Evolutionary conservation across 2,888 invertebrate species (phyloP), one percentile per base, ranked within the genome.

Genomic region (Anodontia alba): DNA sequence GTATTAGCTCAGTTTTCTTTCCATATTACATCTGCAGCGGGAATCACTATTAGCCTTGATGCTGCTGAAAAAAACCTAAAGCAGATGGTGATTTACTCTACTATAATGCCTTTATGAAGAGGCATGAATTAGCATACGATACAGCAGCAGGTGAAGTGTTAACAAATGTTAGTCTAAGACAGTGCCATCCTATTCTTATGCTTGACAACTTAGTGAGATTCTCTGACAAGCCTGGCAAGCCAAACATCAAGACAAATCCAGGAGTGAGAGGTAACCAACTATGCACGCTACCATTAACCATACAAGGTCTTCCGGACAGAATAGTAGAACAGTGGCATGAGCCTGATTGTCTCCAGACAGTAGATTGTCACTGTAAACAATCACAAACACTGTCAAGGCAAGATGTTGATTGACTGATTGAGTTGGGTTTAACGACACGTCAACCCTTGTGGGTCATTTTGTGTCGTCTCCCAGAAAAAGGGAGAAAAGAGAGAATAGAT

Each of bases 251-350:
- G 23, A 72, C 80, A 26, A 70, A 43, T 43, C 38, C 38, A 8
- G 38, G 38, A 38, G 38, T 38, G 12, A 38, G 12, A 12, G 38
- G 38, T 15, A 80, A 78, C 29, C 83, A 83, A 46, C 36, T 80
- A n/a, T 83, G 83, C 26, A 83, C 80, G n/a, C 66, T 83, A 31
- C 83, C 80, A n/a, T 73, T 83, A 10, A 83, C 83, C 3, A 3
- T 83, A 10, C 78, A 80, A 67, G 78, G 83, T 33, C 73, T 80
- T 33, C 80, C 80, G 68, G 46, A 33, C 46, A 42, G 51, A 43
- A 36, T 83, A 54, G 73, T 73, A n/a, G 78, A 78, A 0, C 49
- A 73, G 42, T 78, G 80, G 76, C 83, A 83, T 49, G 57, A 71
- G 62, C 66, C 74, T 1, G 71, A 80, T 26, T 83, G 77, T 77